Base-by-base conservation (phyloP, 2,113 vertebrate species). In the Poeciliopsis retropinna region DNA sequence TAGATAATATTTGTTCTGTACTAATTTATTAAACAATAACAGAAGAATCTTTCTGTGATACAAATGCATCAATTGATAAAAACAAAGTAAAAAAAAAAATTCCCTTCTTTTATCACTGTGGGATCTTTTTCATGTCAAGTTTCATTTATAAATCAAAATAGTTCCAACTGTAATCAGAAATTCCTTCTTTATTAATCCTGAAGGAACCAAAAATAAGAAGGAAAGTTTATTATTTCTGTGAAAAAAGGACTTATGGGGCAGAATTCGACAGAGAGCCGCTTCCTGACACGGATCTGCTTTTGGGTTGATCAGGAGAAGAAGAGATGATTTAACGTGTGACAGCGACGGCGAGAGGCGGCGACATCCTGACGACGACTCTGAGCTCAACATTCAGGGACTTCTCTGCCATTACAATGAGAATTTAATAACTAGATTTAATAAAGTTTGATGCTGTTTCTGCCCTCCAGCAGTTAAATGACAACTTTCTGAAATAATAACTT, bases 271-370 rank as follows among this genome's bases (percentile, higher is more conserved):
- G 66, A 71, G 70, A 73, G 67, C 10, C 54, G 28, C 66, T 79
- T 73, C 34, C 68, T 60, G 69, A 63, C 19, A 63, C 27, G 69
- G 34, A 75, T 75, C 63, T 74, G 70, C 70, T 72, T 70, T 71
- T 29, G 39, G 73, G 64, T 61, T 29, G 65, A 67, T 75, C 51
- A 82, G 76, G 27, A 47, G 22, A 30, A 76, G 69, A 78, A 74
- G 19, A 74, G 19, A 71, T 51, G 51, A 17, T 71, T 69, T 66
- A 64, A 64, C 60, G 67, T 85, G 74, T 75, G 79, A 80, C 82
- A 72, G 71, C 22, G 61, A 73, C 78, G 82, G 82, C 54, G 83
- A 85, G 68, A 61, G 70, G 28, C 69, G 64, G 78, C 64, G 74
- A n/a, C 72, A 51, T 75, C 79, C 79, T 25, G 51, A 41, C 39